A percentile compares a stretch with the other conserved stretches of the same genome.
Conservation (phyloP, 2,888 invertebrate species). For the Drosophila hamatofila region DNA sequence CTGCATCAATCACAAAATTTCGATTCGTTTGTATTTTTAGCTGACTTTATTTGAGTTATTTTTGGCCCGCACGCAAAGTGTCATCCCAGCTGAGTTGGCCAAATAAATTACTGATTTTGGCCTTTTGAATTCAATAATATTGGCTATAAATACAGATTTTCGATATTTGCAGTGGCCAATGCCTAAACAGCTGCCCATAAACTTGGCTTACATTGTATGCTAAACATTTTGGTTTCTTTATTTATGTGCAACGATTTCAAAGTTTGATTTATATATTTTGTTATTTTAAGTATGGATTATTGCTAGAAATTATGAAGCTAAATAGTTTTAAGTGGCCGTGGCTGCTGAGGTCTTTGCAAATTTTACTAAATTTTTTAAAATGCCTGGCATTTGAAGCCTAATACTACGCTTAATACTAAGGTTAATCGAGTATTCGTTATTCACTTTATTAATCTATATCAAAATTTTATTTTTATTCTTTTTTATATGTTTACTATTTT, state of each 20-base stretch:
- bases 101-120: conserved; percentile 34
- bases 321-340: neutral
- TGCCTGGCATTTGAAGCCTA: too few species aligned
- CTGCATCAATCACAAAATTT: conserved; percentile 33
- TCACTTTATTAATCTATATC: too few species aligned
- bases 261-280: conserved; percentile 1
- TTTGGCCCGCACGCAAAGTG: conserved; percentile 20
- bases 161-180: neutral
- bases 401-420: too few species aligned
- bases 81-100: conserved; percentile 26
- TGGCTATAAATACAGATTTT: conserved; percentile 11
- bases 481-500: too few species aligned
- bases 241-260: neutral
- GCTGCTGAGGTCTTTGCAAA: neutral
- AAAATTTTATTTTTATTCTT: too few species aligned
- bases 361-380: neutral
- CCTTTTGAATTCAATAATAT: conserved; percentile 9
- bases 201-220: neutral
- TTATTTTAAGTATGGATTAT: neutral
- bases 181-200: conserved; percentile 5
- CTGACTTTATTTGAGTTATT: conserved; percentile 29
- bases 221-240: neutral
- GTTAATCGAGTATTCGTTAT: too few species aligned
- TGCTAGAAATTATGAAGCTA: neutral
- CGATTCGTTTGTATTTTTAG: conserved; percentile 32